Base-by-base conservation (phyloP, 2,797 vertebrate genomes). In the Hydrolagus colliei region DNA sequence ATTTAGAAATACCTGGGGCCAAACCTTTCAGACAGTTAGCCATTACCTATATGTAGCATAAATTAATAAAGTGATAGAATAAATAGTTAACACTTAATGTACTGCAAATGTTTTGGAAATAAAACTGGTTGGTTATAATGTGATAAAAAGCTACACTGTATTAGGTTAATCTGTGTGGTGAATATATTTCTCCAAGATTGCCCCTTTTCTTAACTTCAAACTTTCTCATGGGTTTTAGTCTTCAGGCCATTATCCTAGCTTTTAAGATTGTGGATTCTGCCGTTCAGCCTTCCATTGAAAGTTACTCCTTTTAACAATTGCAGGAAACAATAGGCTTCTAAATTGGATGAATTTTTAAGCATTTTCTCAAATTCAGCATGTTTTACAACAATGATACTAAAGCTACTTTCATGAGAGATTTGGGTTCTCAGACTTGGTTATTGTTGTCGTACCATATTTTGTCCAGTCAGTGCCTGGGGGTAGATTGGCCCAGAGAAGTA, bases 401-500 rank as follows among this genome's bases (percentile, higher is more conserved):
- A 6, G 41, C 41, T 52, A 52, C 2, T 52, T 52, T 52, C 41
- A 52, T 52, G 41, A 52, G 6, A 52, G 41, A 52, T 52, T 52
- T 52, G 41, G 41, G 41, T 52, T 52, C 41, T 52, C 27, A 52
- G 32, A 18, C 32, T 41, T 84, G 65, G 27, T 84, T 84, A 68
- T 20, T 35, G 35, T 65, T 20, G 10, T 68, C 79, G 68, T 93
- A 94, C 93, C 91, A 0, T 93, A 92, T 9, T 89, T 86, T 86
- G 88, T 89, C 92, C 91, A 92, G 74, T 93, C 90, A 84, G 20
- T 88, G 59, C 86, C 1, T 27, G 91, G 84, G 22, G 93, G 91
- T 76, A 94, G 88, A 87, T 89, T 90, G 35, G 87, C 22, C 92
- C 93, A 92, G 72, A 94, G 82, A 76, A 94, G 88, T 2, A 94